Evolutionary conservation across 2,888 invertebrate genomes (phyloP).

Genomic region (Sepiola atlantica): DNA sequence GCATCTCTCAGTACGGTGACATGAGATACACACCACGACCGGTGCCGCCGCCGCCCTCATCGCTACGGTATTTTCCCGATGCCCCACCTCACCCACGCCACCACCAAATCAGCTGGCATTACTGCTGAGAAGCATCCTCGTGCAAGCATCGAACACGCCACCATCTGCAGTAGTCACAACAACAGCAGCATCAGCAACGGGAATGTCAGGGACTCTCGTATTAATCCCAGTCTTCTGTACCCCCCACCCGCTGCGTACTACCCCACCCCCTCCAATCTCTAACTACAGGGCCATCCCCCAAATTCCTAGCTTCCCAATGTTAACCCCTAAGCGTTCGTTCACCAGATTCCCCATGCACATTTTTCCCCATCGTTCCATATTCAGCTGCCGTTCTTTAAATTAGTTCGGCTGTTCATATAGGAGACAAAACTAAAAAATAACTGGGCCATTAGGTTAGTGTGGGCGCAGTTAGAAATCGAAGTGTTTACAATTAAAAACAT

Average conservation of each 20-base stretch:
- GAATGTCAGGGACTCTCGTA: neutral
- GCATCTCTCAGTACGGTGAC: neutral
- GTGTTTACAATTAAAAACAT: neutral
- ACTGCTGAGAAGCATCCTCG: neutral
- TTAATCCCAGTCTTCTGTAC: neutral
- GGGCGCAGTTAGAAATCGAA: constrained; percentile 17
- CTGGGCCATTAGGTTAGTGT: neutral
- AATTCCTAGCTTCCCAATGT: no score
- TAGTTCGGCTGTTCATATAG: neutral
- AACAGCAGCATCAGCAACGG: neutral
- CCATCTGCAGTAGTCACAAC: neutral
- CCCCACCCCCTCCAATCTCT: neutral
- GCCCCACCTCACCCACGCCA: neutral
- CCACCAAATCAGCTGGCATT: neutral
- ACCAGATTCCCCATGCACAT: neutral
- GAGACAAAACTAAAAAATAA: neutral
- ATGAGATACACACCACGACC: neutral
- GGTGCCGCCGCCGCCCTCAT: neutral
- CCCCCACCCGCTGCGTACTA: no score
- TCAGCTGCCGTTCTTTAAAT: neutral
- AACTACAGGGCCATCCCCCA: neutral
- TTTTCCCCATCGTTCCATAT: neutral
- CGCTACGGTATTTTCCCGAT: neutral
- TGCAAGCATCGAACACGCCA: neutral
- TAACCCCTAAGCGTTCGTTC: neutral